Evolutionary conservation across 2,113 vertebrate species (phyloP).

Genomic region (Xenopus tropicalis): UCB_Xtro_10.0 CM004445.2:37317001-37317500

Average conservation of each 20-base stretch:
- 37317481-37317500: neutral
- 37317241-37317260: no score
- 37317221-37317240: no score
- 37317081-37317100: neutral
- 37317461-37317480: conserved; percentile 21
- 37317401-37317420: conserved; percentile 24
- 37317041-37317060: neutral
- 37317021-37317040: neutral
- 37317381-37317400: conserved; percentile 12
- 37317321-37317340: conserved; percentile 11
- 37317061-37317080: neutral
- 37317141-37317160: no score
- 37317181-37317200: no score
- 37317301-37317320: no score
- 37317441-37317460: conserved; percentile 1
- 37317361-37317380: conserved; percentile 8
- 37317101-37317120: neutral
- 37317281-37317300: no score
- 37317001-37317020: neutral
- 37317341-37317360: conserved; percentile 28
- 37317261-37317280: no score
- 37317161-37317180: no score
- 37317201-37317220: no score
- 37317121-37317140: no score
- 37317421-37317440: conserved; percentile 14